phyloP scores from a whole-genome alignment of 2,113 vertebrate species.

The Antechinus stuartii region DNA sequence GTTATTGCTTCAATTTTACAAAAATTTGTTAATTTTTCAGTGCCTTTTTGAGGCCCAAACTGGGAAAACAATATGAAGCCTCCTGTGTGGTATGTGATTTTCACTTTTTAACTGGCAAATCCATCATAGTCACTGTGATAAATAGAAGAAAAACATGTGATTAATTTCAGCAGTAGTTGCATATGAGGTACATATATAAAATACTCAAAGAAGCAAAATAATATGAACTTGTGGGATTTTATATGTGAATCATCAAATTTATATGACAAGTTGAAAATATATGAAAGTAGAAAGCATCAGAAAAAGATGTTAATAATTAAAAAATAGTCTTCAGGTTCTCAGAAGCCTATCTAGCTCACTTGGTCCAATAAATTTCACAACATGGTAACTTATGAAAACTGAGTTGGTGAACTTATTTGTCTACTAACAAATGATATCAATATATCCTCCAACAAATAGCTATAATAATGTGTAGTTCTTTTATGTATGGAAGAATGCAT shows the following conservation, averaged over 20 bases:
- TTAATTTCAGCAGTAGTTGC: not conserved
- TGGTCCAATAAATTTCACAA: not conserved
- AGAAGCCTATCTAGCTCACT: not conserved
- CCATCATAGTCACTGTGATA: constrained; percentile 11
- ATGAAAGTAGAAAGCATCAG: constrained; percentile 35
- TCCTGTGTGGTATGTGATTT: constrained; percentile 96
- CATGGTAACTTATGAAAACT: not conserved
- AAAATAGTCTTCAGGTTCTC: not conserved
- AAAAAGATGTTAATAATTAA: constrained; percentile 14
- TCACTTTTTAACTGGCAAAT: constrained; percentile 67
- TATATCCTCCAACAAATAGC: not conserved
- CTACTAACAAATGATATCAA: not conserved
- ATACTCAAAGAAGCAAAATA: constrained; percentile 1
- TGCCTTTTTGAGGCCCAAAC: constrained; percentile 97
- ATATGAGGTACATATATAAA: not conserved
- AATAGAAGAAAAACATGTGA: constrained; percentile 36
- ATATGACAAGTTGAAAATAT: constrained; percentile 39
- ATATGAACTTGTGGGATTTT: constrained; percentile 2
- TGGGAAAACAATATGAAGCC: constrained; percentile 99
- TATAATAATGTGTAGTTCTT: not conserved
- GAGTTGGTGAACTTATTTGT: not conserved
- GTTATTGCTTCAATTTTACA: constrained; percentile 26
- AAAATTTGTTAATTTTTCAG: constrained; percentile 83
- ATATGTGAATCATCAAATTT: not conserved
- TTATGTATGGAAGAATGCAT: not conserved